These are phyloP conservation scores for Sclerurus mexicanus DNA, from an alignment of 2,113 vertebrate species.

Conservation along the genomic window DNA sequence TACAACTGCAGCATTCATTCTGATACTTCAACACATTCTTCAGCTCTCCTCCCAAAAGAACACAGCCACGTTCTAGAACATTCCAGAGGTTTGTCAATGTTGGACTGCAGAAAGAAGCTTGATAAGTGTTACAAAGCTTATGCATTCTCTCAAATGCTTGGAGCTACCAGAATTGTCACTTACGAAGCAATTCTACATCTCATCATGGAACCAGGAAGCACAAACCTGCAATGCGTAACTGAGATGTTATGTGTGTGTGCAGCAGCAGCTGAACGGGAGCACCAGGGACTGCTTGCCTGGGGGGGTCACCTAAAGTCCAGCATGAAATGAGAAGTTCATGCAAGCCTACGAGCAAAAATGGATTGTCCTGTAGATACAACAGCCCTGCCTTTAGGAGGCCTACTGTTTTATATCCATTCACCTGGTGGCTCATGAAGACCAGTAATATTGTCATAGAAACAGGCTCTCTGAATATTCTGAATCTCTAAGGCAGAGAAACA, in stretches of 20 bases:
- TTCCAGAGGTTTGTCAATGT: slow-evolving; percentile 19
- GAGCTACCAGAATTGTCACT: slow-evolving; percentile 23
- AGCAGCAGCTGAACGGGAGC: slow-evolving; percentile 66
- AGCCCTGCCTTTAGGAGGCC: slow-evolving; percentile 76
- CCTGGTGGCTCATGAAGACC: slow-evolving; percentile 95
- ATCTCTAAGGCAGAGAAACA: slow-evolving; percentile 94
- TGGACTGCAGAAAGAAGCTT: slow-evolving; percentile 61
- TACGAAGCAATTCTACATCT: slow-evolving; percentile 52
- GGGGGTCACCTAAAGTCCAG: slow-evolving; percentile 57
- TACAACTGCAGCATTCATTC: not conserved
- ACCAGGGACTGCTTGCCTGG: slow-evolving; percentile 55
- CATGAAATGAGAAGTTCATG: slow-evolving; percentile 82
- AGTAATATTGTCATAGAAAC: slow-evolving; percentile 99
- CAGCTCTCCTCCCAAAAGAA: not conserved
- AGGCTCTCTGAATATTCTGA: slow-evolving; percentile 98
- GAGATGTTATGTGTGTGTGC: slow-evolving; percentile 70
- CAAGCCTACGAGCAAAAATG: slow-evolving; percentile 81
- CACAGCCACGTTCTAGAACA: not conserved
- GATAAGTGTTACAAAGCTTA: slow-evolving; percentile 36
- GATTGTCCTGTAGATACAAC: slow-evolving; percentile 67
- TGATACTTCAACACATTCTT: not conserved
- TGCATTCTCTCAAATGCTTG: slow-evolving; percentile 14
- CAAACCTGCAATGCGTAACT: slow-evolving; percentile 65
- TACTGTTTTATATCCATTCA: slow-evolving; percentile 86
- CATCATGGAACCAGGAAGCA: slow-evolving; percentile 60